phyloP scores from a whole-genome alignment of 2,797 vertebrate genomes.

The Cryptoprocta ferox region DNA sequence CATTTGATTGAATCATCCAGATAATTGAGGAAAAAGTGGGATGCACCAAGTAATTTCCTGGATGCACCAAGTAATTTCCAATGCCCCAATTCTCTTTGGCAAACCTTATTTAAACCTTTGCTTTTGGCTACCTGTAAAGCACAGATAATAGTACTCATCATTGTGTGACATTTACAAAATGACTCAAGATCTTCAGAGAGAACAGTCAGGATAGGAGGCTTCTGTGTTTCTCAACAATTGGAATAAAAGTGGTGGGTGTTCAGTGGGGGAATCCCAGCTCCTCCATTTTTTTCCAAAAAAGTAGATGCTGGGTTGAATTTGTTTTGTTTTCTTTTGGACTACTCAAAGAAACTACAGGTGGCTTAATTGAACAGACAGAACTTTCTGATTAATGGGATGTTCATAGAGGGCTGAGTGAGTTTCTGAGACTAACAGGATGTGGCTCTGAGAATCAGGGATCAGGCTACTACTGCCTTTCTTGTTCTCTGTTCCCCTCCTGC shows the following conservation, averaged over 20 bases:
- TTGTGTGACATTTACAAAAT: conserved; percentile 9
- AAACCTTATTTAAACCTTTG: not conserved
- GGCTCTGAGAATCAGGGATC: not conserved
- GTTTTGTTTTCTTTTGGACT: conserved; percentile 19
- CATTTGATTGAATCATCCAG: not conserved
- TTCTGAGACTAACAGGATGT: not conserved
- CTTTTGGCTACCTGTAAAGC: not conserved
- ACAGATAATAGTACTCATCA: conserved; percentile 19
- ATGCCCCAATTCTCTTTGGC: not conserved
- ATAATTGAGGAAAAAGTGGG: not conserved
- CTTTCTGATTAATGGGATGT: not conserved
- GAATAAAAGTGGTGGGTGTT: conserved; percentile 45
- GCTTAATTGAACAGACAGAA: not conserved
- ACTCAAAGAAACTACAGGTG: not conserved
- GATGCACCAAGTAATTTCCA: not conserved
- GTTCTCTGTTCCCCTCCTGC: not conserved
- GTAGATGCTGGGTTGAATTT: not conserved
- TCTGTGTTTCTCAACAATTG: conserved; percentile 46
- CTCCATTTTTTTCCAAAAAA: conserved; percentile 19
- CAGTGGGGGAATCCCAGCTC: conserved; percentile 26
- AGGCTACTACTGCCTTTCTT: not conserved
- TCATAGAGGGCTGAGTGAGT: not conserved
- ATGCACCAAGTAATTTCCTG: no score
- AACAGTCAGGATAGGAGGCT: not conserved
- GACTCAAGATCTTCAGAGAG: conserved; percentile 46